Percentiles rank a stretch among this genome's conserved stretches.
These are phyloP conservation scores for Alaudala cheleensis DNA, from an alignment of 2,113 vertebrate genomes.

Conservation along the genomic window DNA sequence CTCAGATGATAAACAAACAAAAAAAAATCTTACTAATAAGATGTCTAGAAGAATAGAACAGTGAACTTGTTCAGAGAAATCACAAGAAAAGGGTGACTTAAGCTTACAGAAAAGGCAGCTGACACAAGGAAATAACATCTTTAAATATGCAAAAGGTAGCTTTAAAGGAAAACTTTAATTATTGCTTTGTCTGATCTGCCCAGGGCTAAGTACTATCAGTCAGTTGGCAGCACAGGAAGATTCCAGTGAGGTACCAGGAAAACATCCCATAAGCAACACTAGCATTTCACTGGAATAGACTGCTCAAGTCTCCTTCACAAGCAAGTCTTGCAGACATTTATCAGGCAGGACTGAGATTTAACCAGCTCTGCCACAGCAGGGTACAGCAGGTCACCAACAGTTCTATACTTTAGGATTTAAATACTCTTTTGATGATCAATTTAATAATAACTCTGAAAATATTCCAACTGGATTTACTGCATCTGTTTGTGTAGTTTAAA, in stretches of 20 bases:
- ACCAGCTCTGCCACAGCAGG: not conserved
- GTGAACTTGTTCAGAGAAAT: not conserved
- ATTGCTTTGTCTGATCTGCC: not conserved
- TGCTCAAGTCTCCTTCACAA: not conserved
- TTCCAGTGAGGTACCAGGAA: not conserved
- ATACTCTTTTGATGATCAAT: conserved; percentile 3
- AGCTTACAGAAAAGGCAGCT: not conserved
- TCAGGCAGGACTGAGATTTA: not conserved
- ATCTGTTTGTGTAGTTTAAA: conserved; percentile 12
- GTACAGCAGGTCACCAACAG: not conserved
- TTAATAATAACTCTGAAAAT: conserved; percentile 20
- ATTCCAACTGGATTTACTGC: not conserved
- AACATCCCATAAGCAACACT: not conserved
- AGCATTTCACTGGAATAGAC: not conserved
- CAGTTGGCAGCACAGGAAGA: not conserved
- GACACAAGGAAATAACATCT: not conserved
- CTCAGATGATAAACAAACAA: not conserved
- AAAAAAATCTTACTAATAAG: not conserved
- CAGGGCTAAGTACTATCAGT: not conserved
- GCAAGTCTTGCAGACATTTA: not conserved
- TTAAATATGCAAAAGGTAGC: not conserved
- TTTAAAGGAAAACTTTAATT: not conserved
- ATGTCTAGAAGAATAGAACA: not conserved
- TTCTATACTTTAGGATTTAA: not conserved
- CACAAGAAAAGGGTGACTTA: not conserved